A percentile compares a stretch with the other conserved stretches of the same genome.
phyloP scores from a whole-genome alignment of 2,888 invertebrate species.

The Ectemnius continuus region DNA sequence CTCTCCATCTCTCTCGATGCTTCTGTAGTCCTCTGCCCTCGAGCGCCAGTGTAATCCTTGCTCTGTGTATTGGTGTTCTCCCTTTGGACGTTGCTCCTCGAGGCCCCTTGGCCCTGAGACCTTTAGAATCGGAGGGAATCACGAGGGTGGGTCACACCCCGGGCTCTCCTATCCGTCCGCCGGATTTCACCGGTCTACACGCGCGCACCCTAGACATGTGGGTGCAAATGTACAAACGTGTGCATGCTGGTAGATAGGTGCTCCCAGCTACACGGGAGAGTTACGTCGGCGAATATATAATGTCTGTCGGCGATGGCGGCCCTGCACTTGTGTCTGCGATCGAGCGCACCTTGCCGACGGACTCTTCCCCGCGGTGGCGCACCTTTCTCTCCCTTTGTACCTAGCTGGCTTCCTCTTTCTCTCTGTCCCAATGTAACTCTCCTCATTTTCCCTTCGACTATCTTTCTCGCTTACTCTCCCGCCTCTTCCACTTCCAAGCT shows the following conservation, averaged over 20 bases:
- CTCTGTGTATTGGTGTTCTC: too few relatives aligned
- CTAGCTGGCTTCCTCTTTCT: not conserved
- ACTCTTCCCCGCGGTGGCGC: too few relatives aligned
- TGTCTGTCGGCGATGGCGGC: conserved; percentile 45
- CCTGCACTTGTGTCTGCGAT: conserved; percentile 41
- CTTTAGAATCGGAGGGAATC: conserved; percentile 16
- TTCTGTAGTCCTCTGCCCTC: not conserved
- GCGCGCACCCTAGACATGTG: too few relatives aligned
- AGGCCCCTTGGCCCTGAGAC: not conserved
- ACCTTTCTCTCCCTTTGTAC: not conserved
- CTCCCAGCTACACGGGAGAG: not conserved
- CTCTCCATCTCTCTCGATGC: not conserved
- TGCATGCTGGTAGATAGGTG: not conserved
- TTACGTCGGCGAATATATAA: conserved; percentile 53
- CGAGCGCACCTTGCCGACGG: not conserved
- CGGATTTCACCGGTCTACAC: not conserved
- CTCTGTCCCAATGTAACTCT: conserved; percentile 16
- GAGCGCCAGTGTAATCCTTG: too few relatives aligned
- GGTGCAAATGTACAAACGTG: too few relatives aligned
- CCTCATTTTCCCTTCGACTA: conserved; percentile 16
- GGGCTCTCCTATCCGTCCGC: conserved; percentile 10
- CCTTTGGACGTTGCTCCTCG: not conserved
- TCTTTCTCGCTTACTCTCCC: not conserved
- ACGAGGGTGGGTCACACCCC: conserved; percentile 18
- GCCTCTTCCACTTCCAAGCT: not conserved